phyloP scores from a whole-genome alignment of 2,888 invertebrate genomes.

The Latrodectus hesperus region DNA sequence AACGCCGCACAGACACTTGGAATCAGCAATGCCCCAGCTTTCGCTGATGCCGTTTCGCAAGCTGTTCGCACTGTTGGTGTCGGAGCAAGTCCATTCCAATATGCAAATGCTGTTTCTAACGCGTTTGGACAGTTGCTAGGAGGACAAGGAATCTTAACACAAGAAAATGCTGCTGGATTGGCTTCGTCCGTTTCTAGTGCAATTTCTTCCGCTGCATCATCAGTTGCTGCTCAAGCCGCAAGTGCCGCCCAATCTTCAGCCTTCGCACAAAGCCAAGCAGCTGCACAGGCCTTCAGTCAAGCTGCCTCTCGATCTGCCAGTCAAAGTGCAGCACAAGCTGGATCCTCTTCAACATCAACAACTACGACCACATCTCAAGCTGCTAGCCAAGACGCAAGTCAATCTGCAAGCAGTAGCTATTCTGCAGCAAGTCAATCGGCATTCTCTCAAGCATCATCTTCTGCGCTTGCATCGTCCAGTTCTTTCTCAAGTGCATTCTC shows the following conservation, averaged over 20 bases:
- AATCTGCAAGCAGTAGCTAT: not conserved
- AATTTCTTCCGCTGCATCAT: too few species aligned
- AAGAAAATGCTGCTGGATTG: conserved; percentile 1
- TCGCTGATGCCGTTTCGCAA: conserved; percentile 4
- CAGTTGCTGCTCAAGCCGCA: not conserved
- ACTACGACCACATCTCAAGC: not conserved
- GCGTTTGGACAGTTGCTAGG: conserved; percentile 8
- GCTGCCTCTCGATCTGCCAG: not conserved
- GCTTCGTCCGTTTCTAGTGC: conserved; percentile 6
- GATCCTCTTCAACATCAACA: not conserved
- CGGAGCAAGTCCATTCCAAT: conserved; percentile 1
- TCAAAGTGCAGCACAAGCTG: not conserved
- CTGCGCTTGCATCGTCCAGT: conserved; percentile 15
- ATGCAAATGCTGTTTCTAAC: conserved; percentile 1
- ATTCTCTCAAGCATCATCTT: not conserved
- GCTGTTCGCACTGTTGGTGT: not conserved
- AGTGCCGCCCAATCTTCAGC: conserved; percentile 1
- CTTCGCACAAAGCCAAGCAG: not conserved
- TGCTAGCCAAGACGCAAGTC: not conserved
- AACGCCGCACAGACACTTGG: not conserved
- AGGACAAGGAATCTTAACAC: not conserved
- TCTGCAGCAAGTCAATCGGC: not conserved
- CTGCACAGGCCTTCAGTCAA: not conserved
- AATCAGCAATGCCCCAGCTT: conserved; percentile 1
- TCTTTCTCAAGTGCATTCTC: conserved; percentile 23